These are phyloP conservation scores for Epizoanthus rinbou DNA, from an alignment of 92 coral and sea anemone species.

Conservation along the genomic window DNA sequence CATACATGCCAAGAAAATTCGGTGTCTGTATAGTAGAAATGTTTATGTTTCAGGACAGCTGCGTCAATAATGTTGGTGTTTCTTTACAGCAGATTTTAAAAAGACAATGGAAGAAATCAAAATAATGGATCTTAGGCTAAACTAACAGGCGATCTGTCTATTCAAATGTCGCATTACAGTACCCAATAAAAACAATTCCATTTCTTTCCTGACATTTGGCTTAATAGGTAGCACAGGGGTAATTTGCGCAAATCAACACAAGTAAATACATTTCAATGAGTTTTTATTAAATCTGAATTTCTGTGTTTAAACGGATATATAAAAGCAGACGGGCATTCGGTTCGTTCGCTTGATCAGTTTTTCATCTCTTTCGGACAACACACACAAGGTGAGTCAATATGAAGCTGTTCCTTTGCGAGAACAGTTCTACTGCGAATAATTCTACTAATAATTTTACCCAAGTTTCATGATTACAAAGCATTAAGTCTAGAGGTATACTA, in stretches of 20 bases:
- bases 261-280: constrained; percentile 12
- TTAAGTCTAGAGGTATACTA: background rate
- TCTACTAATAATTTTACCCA: background rate
- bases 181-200: constrained; percentile 12
- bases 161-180: constrained; percentile 6
- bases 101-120: background rate
- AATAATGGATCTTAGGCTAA: constrained; percentile 15
- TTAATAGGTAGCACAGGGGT: constrained; percentile 12
- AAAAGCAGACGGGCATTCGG: background rate
- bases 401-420: background rate
- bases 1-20: background rate
- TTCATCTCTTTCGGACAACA: background rate
- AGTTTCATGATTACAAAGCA: background rate
- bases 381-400: background rate
- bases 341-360: background rate
- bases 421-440: background rate
- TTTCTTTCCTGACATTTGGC: constrained; percentile 33
- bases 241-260: constrained; percentile 3
- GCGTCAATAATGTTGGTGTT: constrained; percentile 5
- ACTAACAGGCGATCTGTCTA: constrained; percentile 23
- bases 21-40: background rate
- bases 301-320: constrained; percentile 21
- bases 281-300: background rate
- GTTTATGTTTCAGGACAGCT: constrained; percentile 13
- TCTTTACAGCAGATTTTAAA: background rate